Conservation (phyloP, 2,797 vertebrate genomes). For the Sebastes oblongus region DNA sequence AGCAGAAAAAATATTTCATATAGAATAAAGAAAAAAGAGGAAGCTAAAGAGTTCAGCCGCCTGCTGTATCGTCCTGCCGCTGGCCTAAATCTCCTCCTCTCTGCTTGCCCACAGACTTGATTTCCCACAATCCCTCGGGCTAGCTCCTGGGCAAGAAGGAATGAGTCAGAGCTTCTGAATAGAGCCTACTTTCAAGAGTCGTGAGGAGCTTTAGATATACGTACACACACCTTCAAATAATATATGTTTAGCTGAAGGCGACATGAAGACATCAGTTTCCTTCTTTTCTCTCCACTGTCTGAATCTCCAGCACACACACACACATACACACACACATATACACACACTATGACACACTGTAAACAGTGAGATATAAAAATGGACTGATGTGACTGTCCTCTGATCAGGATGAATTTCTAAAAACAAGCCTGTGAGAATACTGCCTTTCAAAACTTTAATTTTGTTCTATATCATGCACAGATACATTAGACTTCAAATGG, state of each 20-base stretch:
- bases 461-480: neutral
- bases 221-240: slow-evolving; percentile 1
- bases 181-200: slow-evolving; percentile 41
- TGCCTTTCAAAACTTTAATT: neutral
- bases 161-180: slow-evolving; percentile 69
- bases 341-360: neutral
- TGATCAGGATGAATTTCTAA: neutral
- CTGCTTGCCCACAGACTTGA: slow-evolving; percentile 55
- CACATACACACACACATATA: neutral
- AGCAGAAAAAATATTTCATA: neutral
- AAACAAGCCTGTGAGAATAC: neutral
- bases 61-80: slow-evolving; percentile 25
- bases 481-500: neutral
- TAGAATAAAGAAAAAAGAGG: neutral
- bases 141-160: slow-evolving; percentile 50
- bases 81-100: slow-evolving; percentile 64
- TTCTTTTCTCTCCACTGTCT: too few relatives aligned
- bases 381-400: neutral
- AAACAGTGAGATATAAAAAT: neutral
- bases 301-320: neutral
- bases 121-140: slow-evolving; percentile 66
- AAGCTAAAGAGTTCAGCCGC: neutral
- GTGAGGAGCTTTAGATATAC: slow-evolving; percentile 10
- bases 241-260: neutral
- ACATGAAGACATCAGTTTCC: neutral